Evolutionary conservation across 2,113 vertebrate species (phyloP).

Genomic region (Parus major): DNA sequence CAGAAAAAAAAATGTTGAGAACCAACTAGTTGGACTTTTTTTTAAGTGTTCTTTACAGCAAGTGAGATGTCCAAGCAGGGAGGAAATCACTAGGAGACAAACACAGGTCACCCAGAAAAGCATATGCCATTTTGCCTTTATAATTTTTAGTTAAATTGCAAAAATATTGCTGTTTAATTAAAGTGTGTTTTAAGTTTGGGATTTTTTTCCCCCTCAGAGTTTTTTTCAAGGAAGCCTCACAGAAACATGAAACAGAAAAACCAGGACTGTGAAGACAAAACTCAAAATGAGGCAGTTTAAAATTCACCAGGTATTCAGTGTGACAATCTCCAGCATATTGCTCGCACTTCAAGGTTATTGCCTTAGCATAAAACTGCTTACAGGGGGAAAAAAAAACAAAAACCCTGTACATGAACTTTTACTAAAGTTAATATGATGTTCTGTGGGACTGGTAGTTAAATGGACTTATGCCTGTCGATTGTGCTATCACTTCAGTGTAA

Average conservation of each 20-base stretch:
- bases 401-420: not conserved
- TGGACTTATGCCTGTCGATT: not conserved
- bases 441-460: not conserved
- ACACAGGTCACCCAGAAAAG: not conserved
- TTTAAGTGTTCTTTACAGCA: not conserved
- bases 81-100: not conserved
- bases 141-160: not conserved
- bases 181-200: not conserved
- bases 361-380: not conserved
- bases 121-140: not conserved
- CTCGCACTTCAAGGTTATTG: not conserved
- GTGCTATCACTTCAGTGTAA: not conserved
- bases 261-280: not conserved
- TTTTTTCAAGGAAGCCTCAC: not conserved
- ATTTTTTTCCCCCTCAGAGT: not conserved
- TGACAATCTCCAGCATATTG: not conserved
- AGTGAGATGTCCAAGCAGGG: not conserved
- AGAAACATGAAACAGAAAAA: not conserved
- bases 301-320: not conserved
- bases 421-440: not conserved
- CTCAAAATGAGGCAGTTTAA: not conserved
- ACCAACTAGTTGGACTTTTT: not conserved
- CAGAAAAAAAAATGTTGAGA: not conserved
- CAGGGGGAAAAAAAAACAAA: not conserved
- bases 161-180: not conserved